These are phyloP conservation scores for Sarcophaga subvicina DNA, from an alignment of 2,888 invertebrate species.

Conservation along the genomic window DNA sequence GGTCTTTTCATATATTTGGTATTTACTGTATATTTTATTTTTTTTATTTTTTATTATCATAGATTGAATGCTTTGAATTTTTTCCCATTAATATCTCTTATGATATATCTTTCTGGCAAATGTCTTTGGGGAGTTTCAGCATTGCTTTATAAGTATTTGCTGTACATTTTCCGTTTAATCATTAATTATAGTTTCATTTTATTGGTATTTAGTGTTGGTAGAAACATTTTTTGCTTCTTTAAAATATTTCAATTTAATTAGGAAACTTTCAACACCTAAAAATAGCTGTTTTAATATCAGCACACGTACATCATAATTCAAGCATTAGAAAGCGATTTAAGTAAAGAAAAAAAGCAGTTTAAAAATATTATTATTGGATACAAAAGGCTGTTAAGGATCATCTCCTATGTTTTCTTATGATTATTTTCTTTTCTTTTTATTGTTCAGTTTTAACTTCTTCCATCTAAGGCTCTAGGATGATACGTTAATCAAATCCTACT, in stretches of 20 bases:
- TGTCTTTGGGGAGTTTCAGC: constrained; percentile 54
- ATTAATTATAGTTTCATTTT: background rate
- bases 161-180: background rate
- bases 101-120: constrained; percentile 40
- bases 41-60: background rate
- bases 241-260: constrained; percentile 27
- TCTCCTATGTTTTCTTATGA: too few relatives aligned
- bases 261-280: too few relatives aligned
- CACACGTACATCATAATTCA: too few relatives aligned
- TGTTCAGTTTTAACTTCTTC: too few relatives aligned
- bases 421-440: too few relatives aligned
- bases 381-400: too few relatives aligned
- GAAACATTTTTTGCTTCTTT: background rate
- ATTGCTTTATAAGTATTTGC: constrained; percentile 32
- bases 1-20: constrained; percentile 35
- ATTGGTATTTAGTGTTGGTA: background rate
- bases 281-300: too few relatives aligned
- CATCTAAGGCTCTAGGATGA: too few relatives aligned
- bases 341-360: too few relatives aligned
- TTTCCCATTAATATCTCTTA: constrained; percentile 6
- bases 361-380: too few relatives aligned
- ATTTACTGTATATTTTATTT: constrained; percentile 1
- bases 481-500: too few relatives aligned
- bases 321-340: too few relatives aligned
- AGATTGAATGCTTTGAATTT: constrained; percentile 30